Percentiles rank a stretch among this genome's conserved stretches.
phyloP scores from a whole-genome alignment of 2,797 vertebrate genomes.

The Simalia tracyae region DNA sequence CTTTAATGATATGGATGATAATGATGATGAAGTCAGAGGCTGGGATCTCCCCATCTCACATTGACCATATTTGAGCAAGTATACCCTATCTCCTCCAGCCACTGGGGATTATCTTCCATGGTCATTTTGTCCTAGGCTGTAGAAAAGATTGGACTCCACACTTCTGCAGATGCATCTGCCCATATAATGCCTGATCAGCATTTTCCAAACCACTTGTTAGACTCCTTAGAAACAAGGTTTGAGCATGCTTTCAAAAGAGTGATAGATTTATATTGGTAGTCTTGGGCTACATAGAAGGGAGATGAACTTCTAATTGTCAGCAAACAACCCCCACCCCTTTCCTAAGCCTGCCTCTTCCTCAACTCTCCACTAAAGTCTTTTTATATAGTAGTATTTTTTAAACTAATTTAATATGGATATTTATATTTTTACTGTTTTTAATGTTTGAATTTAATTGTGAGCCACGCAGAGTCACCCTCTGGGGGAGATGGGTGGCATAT shows the following conservation, averaged over 20 bases:
- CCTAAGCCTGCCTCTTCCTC: neutral
- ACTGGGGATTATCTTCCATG: neutral
- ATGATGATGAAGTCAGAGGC: too few species aligned
- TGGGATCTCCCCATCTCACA: neutral
- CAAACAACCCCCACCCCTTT: neutral
- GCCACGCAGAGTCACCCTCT: too few species aligned
- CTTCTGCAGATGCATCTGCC: neutral
- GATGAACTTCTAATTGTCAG: neutral
- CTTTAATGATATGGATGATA: neutral
- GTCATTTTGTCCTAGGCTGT: neutral
- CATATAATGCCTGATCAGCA: neutral
- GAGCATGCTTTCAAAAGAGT: neutral
- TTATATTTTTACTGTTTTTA: too few species aligned
- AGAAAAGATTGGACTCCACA: neutral
- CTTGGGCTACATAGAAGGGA: neutral
- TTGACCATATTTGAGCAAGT: neutral
- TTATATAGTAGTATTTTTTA: too few species aligned
- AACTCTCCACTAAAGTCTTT: neutral
- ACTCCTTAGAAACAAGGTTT: neutral
- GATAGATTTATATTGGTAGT: neutral
- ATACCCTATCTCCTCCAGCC: neutral
- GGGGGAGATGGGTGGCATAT: too few species aligned
- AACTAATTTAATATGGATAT: too few species aligned
- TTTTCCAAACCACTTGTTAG: neutral
- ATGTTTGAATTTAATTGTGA: too few species aligned